Evolutionary conservation across 2,888 invertebrate species (phyloP), one percentile per base, ranked within the genome.

Genomic region (Lepidocyrtinus sp.): DNA sequence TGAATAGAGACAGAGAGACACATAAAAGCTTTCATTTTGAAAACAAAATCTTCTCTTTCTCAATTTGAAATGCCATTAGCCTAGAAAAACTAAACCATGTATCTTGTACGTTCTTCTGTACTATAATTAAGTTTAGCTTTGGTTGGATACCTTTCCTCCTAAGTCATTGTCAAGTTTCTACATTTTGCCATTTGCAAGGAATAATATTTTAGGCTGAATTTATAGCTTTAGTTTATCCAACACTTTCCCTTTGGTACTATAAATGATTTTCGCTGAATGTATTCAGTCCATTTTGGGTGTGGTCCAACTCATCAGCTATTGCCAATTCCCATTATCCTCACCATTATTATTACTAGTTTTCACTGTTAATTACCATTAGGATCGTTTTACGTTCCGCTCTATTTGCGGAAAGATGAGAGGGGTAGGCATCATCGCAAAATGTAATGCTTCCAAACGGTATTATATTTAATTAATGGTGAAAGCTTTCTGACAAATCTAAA

Each of bases 1-100:
- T 96, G 91, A 5, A 77, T 45, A n/a, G 9, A 15, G 19, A n/a
- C 36, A 36, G 12, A 50, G 50, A 50, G 50, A 50, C 50, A 50
- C 15, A 50, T 50, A 50, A 50, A 59, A 59, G 59, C 19, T 59
- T 59, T 59, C 59, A 21, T 59, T 59, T 50, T 50, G n/a, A n/a
- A n/a, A n/a, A 62, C 62, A 12, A 50, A 50, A n/a, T 12, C 50
- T 17, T n/a, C 50, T n/a, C 15, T 7, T 17, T 12, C 12, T 50
- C 22, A 36, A 12, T 36, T 36, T 36, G 5, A 59, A 59, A 59
- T 19, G 21, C 50, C 50, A 50, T 50, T 50, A 50, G 50, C 50
- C 50, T 50, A 50, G 9, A 59, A 59, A 59, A 12, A 9, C 19
- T 21, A 55, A 12, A 9, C 2, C 1, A 59, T 9, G 22, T 59